These are phyloP conservation scores for Mormyrus iriodes DNA, from an alignment of 2,113 vertebrate genomes.

Conservation along the genomic window DNA sequence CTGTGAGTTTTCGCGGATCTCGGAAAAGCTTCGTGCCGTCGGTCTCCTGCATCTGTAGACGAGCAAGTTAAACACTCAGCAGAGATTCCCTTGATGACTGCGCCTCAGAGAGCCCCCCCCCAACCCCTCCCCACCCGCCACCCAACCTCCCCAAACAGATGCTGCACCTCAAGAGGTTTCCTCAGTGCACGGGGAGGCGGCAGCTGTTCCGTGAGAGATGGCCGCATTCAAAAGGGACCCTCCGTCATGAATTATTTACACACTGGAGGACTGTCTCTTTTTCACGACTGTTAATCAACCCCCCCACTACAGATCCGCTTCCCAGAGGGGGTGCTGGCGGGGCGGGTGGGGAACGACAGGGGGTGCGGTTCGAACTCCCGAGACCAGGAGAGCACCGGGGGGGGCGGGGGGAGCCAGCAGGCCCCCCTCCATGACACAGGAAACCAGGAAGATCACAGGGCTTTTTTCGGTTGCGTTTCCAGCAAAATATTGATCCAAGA, in stretches of 20 bases:
- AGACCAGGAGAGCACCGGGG: background rate
- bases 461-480: background rate
- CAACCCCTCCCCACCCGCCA: background rate
- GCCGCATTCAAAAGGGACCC: conserved; percentile 53
- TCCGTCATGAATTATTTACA: conserved; percentile 65
- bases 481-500: background rate
- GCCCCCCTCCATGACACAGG: background rate
- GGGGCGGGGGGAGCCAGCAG: background rate
- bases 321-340: background rate
- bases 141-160: conserved; percentile 56
- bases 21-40: conserved; percentile 43
- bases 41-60: conserved; percentile 61
- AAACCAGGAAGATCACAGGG: background rate
- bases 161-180: conserved; percentile 63
- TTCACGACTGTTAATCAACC: conserved; percentile 8
- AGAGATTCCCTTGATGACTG: conserved; percentile 59
- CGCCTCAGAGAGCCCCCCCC: conserved; percentile 43
- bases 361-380: background rate
- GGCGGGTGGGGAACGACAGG: background rate
- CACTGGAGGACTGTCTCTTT: conserved; percentile 34
- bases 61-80: conserved; percentile 66
- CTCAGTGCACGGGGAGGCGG: conserved; percentile 48
- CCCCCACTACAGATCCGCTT: background rate
- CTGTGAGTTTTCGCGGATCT: background rate
- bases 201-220: conserved; percentile 66